These are phyloP conservation scores for Homarus americanus DNA, from an alignment of 1,140 invertebrate species.

Conservation along the genomic window DNA sequence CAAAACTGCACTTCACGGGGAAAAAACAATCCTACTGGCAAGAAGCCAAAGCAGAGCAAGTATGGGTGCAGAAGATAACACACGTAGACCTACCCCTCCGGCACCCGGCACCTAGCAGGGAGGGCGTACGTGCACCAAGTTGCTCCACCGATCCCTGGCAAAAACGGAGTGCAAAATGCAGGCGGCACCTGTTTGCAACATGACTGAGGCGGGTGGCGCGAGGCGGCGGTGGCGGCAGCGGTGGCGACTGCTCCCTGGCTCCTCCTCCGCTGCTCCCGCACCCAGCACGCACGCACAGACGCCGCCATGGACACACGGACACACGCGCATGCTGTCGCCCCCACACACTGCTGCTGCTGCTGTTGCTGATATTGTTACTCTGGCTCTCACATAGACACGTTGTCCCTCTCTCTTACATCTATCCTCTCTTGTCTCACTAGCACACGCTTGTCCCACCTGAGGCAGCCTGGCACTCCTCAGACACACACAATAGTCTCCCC, in stretches of 20 bases:
- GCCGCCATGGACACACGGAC: constrained; percentile 55
- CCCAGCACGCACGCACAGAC: constrained; percentile 60
- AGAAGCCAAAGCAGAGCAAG: constrained; percentile 59
- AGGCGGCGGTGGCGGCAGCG: constrained; percentile 63
- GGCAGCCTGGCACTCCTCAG: neutral
- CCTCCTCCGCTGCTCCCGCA: constrained; percentile 66
- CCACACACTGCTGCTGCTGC: constrained; percentile 2
- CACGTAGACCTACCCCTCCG: constrained; percentile 65
- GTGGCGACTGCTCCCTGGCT: constrained; percentile 65
- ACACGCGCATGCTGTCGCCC: constrained; percentile 38
- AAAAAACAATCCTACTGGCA: constrained; percentile 50
- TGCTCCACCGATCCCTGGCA: constrained; percentile 65
- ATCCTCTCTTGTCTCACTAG: neutral
- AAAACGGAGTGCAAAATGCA: constrained; percentile 73
- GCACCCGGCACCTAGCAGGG: constrained; percentile 68
- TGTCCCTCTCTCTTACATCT: neutral
- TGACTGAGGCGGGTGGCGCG: constrained; percentile 71
- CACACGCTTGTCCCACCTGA: neutral
- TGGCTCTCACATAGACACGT: neutral
- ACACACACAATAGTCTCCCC: neutral
- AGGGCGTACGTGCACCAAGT: constrained; percentile 65
- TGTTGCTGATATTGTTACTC: neutral
- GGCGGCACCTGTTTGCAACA: constrained; percentile 73
- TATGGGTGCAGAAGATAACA: constrained; percentile 5
- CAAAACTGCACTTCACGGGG: constrained; percentile 57